Conservation (phyloP, 2,113 vertebrate genomes). For the Mesitornis unicolor region DNA sequence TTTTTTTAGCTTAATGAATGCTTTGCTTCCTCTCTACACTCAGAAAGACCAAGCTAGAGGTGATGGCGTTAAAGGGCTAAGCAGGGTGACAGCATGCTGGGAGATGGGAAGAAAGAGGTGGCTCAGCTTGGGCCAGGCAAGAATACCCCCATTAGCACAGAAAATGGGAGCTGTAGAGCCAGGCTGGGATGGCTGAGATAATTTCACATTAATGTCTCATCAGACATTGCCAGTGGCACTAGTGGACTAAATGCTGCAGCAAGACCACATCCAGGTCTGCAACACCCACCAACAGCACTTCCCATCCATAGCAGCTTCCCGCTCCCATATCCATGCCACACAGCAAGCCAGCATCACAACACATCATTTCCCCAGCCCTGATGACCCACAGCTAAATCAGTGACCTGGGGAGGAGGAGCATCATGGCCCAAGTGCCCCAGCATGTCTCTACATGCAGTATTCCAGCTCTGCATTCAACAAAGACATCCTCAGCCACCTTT, state of each 20-base stretch:
- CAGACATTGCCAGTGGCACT: background rate
- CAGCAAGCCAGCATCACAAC: background rate
- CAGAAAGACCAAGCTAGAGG: background rate
- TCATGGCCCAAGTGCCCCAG: accelerated
- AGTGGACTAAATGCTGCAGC: background rate
- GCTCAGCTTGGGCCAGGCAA: background rate
- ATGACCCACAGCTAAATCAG: background rate
- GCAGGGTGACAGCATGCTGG: accelerated
- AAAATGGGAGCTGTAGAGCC: background rate
- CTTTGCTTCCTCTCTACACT: background rate
- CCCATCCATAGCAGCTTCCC: background rate
- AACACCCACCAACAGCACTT: background rate
- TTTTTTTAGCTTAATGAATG: background rate
- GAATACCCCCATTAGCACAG: background rate
- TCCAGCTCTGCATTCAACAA: background rate
- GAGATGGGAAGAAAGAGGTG: background rate
- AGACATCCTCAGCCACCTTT: background rate
- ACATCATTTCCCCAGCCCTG: background rate
- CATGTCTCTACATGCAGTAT: accelerated
- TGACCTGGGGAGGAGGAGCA: background rate
- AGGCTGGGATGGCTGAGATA: background rate
- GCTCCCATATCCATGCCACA: accelerated
- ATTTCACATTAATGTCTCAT: background rate
- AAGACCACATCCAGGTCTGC: background rate
- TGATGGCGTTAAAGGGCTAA: background rate